These are phyloP conservation scores for Sebastolobus alascanus DNA, from an alignment of 2,797 vertebrate species.

Conservation along the genomic window DNA sequence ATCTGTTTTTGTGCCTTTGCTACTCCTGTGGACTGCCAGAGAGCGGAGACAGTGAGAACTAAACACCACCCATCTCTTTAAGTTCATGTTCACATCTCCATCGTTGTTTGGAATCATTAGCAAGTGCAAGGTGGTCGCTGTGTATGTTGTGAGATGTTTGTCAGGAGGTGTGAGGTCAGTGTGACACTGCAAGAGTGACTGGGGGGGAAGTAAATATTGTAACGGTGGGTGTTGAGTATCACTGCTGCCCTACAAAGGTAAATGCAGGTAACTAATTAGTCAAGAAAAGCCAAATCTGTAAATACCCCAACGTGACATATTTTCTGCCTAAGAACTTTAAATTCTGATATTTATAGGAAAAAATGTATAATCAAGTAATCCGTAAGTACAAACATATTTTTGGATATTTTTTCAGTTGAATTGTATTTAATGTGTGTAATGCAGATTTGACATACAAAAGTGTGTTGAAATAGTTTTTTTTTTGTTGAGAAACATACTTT, in stretches of 20 bases:
- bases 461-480: neutral
- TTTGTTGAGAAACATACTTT: neutral
- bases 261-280: conserved; percentile 49
- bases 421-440: conserved; percentile 1
- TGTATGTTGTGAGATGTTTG: conserved; percentile 24
- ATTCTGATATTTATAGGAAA: conserved; percentile 6
- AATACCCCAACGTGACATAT: conserved; percentile 3
- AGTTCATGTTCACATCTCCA: conserved; percentile 42
- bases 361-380: neutral
- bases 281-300: conserved; percentile 4
- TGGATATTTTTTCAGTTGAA: neutral
- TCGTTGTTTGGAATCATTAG: conserved; percentile 37
- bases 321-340: conserved; percentile 3
- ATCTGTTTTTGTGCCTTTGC: conserved; percentile 87
- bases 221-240: conserved; percentile 33
- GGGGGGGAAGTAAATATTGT: conserved; percentile 16
- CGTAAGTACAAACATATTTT: conserved; percentile 4
- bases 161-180: conserved; percentile 15
- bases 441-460: neutral
- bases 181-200: conserved; percentile 27
- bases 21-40: conserved; percentile 76
- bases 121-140: conserved; percentile 29
- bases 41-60: conserved; percentile 65
- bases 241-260: conserved; percentile 61
- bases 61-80: conserved; percentile 60